These are phyloP conservation scores for Morpho achilles DNA, from an alignment of 2,888 invertebrate species.

Conservation along the genomic window DNA sequence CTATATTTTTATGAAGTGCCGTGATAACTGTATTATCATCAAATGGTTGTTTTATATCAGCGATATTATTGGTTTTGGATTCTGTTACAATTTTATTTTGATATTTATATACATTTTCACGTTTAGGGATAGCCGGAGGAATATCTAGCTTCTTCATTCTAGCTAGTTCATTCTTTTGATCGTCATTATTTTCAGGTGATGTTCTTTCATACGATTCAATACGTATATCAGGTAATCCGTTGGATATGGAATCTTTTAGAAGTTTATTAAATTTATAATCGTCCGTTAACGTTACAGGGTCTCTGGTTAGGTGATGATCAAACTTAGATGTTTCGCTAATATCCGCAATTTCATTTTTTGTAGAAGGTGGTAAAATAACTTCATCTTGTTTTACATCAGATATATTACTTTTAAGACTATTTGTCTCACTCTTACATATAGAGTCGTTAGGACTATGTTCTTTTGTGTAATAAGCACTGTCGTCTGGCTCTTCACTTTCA, in stretches of 20 bases:
- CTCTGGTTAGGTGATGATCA: conserved; percentile 8
- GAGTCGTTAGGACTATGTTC: conserved; percentile 66
- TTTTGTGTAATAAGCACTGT: conserved; percentile 65
- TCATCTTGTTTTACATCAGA: conserved; percentile 7
- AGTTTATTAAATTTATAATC: conserved; percentile 61
- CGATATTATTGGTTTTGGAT: background rate
- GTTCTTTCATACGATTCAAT: conserved; percentile 3
- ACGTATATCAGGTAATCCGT: conserved; percentile 6
- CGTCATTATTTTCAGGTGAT: background rate
- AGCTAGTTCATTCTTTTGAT: background rate
- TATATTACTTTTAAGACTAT: conserved; percentile 48
- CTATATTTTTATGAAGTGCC: background rate
- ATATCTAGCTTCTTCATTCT: no score
- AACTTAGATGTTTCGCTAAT: conserved; percentile 1
- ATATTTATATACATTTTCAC: background rate
- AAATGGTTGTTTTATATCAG: background rate
- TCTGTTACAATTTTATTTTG: background rate
- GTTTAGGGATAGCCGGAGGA: conserved; percentile 1
- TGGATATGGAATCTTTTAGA: conserved; percentile 30
- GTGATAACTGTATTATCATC: background rate
- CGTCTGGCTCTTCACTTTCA: conserved; percentile 43
- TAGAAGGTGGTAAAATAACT: background rate
- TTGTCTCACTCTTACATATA: conserved; percentile 56
- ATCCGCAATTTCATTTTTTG: background rate
- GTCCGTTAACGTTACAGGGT: conserved; percentile 48